Evolutionary conservation across 1,140 invertebrate species (phyloP).

Genomic region (Polypedilum pembai): DNA sequence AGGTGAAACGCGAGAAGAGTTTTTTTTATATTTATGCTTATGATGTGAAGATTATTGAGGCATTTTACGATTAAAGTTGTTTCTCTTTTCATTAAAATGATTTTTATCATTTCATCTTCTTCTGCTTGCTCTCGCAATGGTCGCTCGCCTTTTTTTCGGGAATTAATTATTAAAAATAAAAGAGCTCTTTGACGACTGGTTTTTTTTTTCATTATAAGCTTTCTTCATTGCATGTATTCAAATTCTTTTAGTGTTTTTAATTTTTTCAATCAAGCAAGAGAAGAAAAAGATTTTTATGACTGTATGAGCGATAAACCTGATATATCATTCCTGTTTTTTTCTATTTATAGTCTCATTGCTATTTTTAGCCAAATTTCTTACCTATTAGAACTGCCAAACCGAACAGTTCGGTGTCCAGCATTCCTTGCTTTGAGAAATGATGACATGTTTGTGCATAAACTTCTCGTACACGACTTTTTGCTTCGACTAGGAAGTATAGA

Average conservation of each 20-base stretch:
- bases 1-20: background rate
- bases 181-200: background rate
- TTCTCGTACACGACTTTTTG: slow-evolving; percentile 74
- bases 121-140: background rate
- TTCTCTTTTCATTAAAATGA: slow-evolving; percentile 14
- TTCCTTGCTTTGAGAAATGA: slow-evolving; percentile 65
- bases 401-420: slow-evolving; percentile 76
- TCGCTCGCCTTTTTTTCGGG: background rate
- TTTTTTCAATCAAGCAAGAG: background rate
- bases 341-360: background rate
- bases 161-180: slow-evolving; percentile 15
- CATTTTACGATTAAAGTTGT: slow-evolving; percentile 12
- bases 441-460: slow-evolving; percentile 72
- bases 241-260: slow-evolving; percentile 7
- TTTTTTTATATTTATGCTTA: slow-evolving; percentile 12
- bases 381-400: slow-evolving; percentile 72
- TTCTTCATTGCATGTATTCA: background rate
- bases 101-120: slow-evolving; percentile 9
- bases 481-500: slow-evolving; percentile 51
- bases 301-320: slow-evolving; percentile 11
- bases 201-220: slow-evolving; percentile 19
- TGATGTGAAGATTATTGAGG: slow-evolving; percentile 12
- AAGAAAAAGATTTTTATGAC: background rate
- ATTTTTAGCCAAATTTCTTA: slow-evolving; percentile 43
- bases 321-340: slow-evolving; percentile 3